These are phyloP conservation scores for Micronycteris hirsuta DNA, from an alignment of 2,113 vertebrate genomes.

Conservation along the genomic window DNA sequence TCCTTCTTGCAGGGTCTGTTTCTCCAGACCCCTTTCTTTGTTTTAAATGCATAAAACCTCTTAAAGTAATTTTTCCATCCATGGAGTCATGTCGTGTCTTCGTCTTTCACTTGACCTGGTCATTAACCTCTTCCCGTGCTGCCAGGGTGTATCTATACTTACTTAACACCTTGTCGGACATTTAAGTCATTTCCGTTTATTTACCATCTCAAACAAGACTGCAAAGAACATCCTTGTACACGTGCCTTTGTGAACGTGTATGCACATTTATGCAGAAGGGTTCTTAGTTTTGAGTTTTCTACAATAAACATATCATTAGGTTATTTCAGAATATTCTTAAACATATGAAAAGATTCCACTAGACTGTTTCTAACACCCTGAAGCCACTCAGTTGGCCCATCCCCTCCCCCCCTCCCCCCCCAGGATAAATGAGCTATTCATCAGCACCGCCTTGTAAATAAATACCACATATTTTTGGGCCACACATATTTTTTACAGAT, in stretches of 20 bases:
- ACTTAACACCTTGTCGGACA: background rate
- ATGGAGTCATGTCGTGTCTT: fast-evolving
- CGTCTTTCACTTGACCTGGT: background rate
- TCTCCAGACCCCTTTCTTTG: background rate
- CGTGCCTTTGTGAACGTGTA: background rate
- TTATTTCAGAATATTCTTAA: background rate
- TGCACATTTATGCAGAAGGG: background rate
- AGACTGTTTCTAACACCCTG: background rate
- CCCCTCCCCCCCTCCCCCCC: background rate
- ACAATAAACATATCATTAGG: background rate
- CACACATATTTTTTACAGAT: background rate
- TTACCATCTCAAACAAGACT: background rate
- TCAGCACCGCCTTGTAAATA: background rate
- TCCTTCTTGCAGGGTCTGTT: background rate
- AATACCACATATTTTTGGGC: background rate
- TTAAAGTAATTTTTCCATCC: background rate
- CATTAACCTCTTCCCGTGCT: background rate
- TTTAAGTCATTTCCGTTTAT: background rate
- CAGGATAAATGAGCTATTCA: slow-evolving; percentile 23
- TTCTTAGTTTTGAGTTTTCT: background rate
- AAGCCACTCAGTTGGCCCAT: background rate
- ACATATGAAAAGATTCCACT: background rate
- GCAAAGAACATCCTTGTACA: background rate
- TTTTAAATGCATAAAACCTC: background rate
- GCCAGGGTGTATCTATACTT: background rate